phyloP scores from a whole-genome alignment of 2,888 invertebrate genomes.

The Aethes cnicana region DNA sequence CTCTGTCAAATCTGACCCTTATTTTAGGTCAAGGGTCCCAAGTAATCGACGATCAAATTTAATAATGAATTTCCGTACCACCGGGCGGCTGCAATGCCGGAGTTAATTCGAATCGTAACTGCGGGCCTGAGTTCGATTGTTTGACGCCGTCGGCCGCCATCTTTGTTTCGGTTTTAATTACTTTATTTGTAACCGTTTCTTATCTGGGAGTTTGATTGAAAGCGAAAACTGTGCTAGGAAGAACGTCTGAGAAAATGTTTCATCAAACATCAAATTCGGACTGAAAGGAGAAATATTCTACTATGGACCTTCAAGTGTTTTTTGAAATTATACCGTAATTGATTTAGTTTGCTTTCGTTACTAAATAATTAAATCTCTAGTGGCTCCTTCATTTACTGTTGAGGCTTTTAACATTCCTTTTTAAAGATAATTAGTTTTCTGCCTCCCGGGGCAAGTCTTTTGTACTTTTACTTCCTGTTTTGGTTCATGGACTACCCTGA shows the following conservation, averaged over 20 bases:
- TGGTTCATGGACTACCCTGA: too few species aligned
- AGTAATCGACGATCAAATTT: conserved; percentile 45
- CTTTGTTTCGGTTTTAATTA: conserved; percentile 39
- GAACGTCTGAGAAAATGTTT: too few species aligned
- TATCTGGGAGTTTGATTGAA: too few species aligned
- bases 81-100: conserved; percentile 41
- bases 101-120: conserved; percentile 43
- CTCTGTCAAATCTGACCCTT: too few species aligned
- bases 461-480: background rate
- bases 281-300: too few species aligned
- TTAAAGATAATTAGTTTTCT: conserved; percentile 29
- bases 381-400: conserved; percentile 26
- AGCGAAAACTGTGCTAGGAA: too few species aligned
- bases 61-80: conserved; percentile 47
- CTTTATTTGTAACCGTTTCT: conserved; percentile 41
- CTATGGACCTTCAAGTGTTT: background rate
- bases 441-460: conserved; percentile 12
- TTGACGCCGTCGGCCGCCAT: conserved; percentile 42
- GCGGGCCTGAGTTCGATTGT: conserved; percentile 45
- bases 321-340: conserved; percentile 11
- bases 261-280: too few species aligned
- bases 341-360: conserved; percentile 19
- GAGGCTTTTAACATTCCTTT: conserved; percentile 21
- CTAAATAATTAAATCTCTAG: conserved; percentile 23
- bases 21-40: too few species aligned